Base-by-base conservation (phyloP, 2,113 vertebrate genomes). In the Rattus norvegicus region DNA sequence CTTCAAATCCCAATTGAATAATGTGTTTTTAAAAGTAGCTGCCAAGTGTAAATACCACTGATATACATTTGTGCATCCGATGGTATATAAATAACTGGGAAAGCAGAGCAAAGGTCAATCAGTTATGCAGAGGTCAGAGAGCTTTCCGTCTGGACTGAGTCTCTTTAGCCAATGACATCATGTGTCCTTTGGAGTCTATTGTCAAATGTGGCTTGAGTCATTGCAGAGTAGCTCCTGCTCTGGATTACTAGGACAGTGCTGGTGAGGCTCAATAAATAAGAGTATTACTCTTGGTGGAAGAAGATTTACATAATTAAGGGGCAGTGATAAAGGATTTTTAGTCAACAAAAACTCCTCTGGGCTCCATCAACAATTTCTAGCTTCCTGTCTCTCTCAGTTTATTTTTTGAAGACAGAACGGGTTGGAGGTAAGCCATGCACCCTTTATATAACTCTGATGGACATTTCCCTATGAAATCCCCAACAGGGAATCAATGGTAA, bases 111-210 rank as follows among this genome's bases (percentile, higher is more conserved):
- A 97, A 98, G 96, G 95, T 97, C 97, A 97, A 89, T 96, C 95
- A 97, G 92, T 97, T 97, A 97, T 92, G 91, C 95, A 93, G 95
- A 95, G 96, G 96, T 97, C 95, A 96, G 91, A 97, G 97, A 89
- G 83, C 97, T 97, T 97, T 97, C 96, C 94, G 96, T 97, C 91
- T 97, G 97, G 93, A 93, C 97, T 95, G 94, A 96, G 86, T 97
- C 95, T 96, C 97, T 98, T 97, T 95, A 97, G 92, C 91, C 95
- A 94, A 97, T 98, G 96, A 98, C 91, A 97, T 98, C 97, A 98
- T 97, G 75, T 96, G 94, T 98, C 95, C 95, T 97, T 97, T 97
- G 79, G 86, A 97, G 86, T 97, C 93, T 93, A 85, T 94, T 97
- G 92, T 97, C 94, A 97, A 97, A 98, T 98, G 83, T 93, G 88